Evolutionary conservation across 2,113 vertebrate species (phyloP), one percentile per base, ranked within the genome.

Genomic region (Sterna hirundo): DNA sequence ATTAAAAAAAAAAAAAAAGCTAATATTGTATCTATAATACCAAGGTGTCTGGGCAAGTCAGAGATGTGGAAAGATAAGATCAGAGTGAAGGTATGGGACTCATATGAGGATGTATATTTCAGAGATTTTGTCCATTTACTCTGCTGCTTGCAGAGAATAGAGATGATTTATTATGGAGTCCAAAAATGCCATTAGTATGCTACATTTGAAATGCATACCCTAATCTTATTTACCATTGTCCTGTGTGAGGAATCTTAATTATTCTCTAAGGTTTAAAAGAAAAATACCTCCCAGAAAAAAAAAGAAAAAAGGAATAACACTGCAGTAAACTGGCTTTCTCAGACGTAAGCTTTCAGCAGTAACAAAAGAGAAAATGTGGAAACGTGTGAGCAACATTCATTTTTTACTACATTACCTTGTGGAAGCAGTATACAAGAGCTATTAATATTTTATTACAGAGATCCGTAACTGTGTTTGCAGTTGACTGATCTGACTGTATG

Each of bases 151-250:
- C 69, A 40, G 38, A 34, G 23, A 77, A 68, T 30, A 75, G 60
- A 72, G 65, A 38, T 79, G 83, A 78, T 93, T 82, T 87, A 91
- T 88, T 91, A 30, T 1, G 10, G 77, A 91, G 32, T 92, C 80
- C 32, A 57, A 54, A 88, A 92, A 71, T 66, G 44, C 55, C 57
- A 82, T 88, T 95, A 86, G 29, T 81, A 75, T 78, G 76, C 80
- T 88, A 42, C 34, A 52, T 64, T 88, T 84, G 64, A 88, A 93
- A 90, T 75, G 51, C 42, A 60, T 61, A 68, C 52, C 38, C 64
- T 94, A 86, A 81, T 78, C 69, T 92, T 94, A 66, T 88, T 95
- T 93, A 71, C 83, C 26, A 51, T 88, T 95, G 85, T 93, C 79
- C 62, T 75, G n/a, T 86, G 69, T 0, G 2, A 92, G 29, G 90